These are phyloP conservation scores for Teinopalpus imperialis DNA, from an alignment of 2,888 invertebrate genomes.

Conservation along the genomic window DNA sequence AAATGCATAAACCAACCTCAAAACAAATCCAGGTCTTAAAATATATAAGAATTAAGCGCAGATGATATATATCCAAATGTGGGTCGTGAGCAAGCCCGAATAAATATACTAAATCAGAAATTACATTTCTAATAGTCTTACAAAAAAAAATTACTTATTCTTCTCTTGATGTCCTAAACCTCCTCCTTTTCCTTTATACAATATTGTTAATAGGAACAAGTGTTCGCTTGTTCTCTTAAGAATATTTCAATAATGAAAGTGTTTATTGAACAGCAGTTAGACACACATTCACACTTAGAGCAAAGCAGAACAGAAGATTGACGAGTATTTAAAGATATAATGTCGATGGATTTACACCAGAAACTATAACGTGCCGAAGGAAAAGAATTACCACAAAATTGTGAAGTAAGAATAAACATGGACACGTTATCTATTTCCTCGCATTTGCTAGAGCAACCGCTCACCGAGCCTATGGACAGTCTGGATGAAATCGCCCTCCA, in stretches of 20 bases:
- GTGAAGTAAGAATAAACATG: conserved; percentile 56
- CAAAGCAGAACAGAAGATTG: background rate
- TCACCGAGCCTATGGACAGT: conserved; percentile 92
- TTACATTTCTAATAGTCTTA: no score
- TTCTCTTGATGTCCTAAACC: background rate
- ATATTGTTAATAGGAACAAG: no score
- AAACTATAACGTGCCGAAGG: conserved; percentile 93
- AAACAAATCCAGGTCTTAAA: conserved; percentile 46
- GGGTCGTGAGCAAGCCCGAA: background rate
- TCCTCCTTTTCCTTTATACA: no score
- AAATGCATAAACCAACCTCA: conserved; percentile 1
- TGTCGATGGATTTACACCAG: conserved; percentile 97
- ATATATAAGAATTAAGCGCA: conserved; percentile 43
- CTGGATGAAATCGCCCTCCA: conserved; percentile 95
- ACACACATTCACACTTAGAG: no score
- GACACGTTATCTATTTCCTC: conserved; percentile 89
- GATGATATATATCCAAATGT: conserved; percentile 16
- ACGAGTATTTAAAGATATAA: conserved; percentile 70
- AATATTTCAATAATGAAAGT: no score
- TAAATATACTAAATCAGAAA: background rate
- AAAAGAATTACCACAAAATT: no score
- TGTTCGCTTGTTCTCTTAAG: no score
- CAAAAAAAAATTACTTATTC: no score
- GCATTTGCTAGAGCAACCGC: conserved; percentile 91
- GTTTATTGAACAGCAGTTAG: no score